Base-by-base conservation (phyloP, 2,888 invertebrate genomes). In the Spisula solida region DNA sequence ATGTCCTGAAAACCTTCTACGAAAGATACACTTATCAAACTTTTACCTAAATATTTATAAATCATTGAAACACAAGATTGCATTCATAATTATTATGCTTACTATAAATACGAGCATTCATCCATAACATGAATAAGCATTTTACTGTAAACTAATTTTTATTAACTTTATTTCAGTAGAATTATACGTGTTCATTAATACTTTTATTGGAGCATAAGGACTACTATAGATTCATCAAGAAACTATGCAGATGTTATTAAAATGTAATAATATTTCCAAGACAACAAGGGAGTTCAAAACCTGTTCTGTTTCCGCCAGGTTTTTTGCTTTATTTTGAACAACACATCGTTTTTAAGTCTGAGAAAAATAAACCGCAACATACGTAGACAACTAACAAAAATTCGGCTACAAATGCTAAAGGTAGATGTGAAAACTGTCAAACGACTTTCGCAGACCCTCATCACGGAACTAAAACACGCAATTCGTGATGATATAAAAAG, bases 401-500 rank as follows among this genome's bases (percentile, higher is more conserved):
- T 25, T n/a, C 16, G 60, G n/a, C 25, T 66, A n/a, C n/a, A 66
- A 66, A 51, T 51, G 60, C 60, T 66, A 66, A 25, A 66, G 60
- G 1, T 75, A 18, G 75, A 34, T 75, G 34, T 25, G 34, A 31
- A 34, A 75, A 75, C 25, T 75, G 75, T 75, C 75, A 75, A 75
- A 75, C 31, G 34, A 75, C 75, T 34, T 34, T 75, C 75, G 31
- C 75, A 75, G 75, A 5, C 75, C 75, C 75, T 75, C 29, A 75
- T 34, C 29, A 34, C 75, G 34, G 31, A 16, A 10, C 31, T 70
- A 31, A 70, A 70, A 83, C 56, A 83, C 48, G 83, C 48, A 29
- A 48, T 75, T 51, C 34, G 48, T 70, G 75, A 29, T 18, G 83
- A 31, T 75, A 75, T 83, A 83, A 83, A 82, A 75, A 75, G 83